These are phyloP conservation scores for Bambusicola thoracicus DNA, from an alignment of 2,113 vertebrate genomes.

Conservation along the genomic window DNA sequence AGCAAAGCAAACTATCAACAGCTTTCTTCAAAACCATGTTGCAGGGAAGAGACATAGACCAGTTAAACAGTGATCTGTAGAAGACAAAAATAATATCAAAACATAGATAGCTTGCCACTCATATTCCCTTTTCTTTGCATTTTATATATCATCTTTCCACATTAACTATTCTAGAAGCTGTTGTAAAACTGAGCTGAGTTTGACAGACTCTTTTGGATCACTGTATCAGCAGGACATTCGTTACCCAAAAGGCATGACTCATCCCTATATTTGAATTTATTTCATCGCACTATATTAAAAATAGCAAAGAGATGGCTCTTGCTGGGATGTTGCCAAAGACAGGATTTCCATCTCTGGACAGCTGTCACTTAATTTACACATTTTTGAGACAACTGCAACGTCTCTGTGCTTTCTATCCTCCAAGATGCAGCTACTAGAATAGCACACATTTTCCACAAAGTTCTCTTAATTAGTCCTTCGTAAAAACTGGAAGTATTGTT, in stretches of 20 bases:
- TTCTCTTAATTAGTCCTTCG: not conserved
- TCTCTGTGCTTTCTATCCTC: not conserved
- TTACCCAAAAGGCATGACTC: not conserved
- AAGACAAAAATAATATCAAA: conserved; percentile 8
- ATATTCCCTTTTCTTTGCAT: not conserved
- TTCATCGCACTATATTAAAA: not conserved
- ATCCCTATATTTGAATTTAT: not conserved
- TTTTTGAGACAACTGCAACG: not conserved
- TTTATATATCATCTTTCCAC: not conserved
- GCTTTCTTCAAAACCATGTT: conserved; percentile 98
- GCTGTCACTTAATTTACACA: not conserved
- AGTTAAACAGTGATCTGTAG: conserved; percentile 90
- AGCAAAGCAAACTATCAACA: conserved; percentile 96
- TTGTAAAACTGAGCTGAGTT: not conserved
- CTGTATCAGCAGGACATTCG: not conserved
- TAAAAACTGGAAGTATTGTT: not conserved
- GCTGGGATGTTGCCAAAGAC: not conserved
- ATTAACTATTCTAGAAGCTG: not conserved
- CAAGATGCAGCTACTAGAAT: not conserved
- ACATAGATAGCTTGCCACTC: not conserved
- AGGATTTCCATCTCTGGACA: not conserved
- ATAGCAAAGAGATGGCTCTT: not conserved
- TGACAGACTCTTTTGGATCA: not conserved
- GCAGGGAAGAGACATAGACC: conserved; percentile 97
- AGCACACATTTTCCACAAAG: not conserved